Evolutionary conservation across 2,113 vertebrate genomes (phyloP).

Genomic region (Anseranas semipalmata): DNA sequence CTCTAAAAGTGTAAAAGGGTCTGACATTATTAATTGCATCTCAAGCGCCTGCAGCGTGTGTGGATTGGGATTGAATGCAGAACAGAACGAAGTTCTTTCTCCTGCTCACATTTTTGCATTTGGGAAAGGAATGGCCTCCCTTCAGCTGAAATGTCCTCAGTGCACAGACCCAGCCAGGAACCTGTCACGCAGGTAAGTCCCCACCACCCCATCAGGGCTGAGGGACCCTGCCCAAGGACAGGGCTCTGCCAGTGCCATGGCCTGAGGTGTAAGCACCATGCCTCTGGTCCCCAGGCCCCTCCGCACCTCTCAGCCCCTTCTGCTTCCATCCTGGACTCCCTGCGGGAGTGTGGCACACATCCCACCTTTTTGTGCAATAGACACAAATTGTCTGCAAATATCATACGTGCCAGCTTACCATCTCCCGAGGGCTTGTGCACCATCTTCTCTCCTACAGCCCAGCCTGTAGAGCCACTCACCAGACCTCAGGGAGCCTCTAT

Average conservation of each 20-base stretch:
- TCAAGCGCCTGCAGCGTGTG: neutral
- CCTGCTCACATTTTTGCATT: neutral
- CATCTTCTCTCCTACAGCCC: neutral
- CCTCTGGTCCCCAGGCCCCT: rapidly evolving
- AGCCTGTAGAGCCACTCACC: neutral
- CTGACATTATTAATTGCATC: slow-evolving; percentile 53
- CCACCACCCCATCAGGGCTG: neutral
- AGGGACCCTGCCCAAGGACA: neutral
- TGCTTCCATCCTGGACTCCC: rapidly evolving
- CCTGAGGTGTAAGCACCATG: too few species aligned
- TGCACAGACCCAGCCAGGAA: neutral
- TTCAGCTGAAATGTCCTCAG: neutral
- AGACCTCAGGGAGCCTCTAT: neutral
- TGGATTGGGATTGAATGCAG: neutral
- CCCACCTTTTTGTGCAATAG: neutral
- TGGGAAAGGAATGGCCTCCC: neutral
- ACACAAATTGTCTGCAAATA: neutral
- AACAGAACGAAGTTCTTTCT: neutral
- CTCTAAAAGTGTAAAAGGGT: slow-evolving; percentile 11
- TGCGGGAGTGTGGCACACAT: neutral
- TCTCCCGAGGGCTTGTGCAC: rapidly evolving
- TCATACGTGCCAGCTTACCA: rapidly evolving
- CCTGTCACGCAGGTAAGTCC: neutral
- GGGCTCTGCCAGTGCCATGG: too few species aligned
- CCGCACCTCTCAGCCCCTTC: neutral